Evolutionary conservation across 2,797 vertebrate species (phyloP), one percentile per base, ranked within the genome.

Genomic region (Aeoliscus strigatus): DNA sequence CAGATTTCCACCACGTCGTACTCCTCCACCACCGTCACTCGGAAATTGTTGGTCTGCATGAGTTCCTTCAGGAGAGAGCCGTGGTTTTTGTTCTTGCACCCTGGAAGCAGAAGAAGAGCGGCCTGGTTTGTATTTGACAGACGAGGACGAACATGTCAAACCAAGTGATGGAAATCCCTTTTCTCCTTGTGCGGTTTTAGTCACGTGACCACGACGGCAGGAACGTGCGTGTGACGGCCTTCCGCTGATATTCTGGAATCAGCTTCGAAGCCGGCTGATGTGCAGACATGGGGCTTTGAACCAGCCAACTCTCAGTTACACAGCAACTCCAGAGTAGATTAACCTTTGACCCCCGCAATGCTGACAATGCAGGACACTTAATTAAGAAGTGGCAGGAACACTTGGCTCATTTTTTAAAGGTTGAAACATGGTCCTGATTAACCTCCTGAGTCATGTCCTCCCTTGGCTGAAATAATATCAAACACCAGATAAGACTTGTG

Each of bases 1-100:
- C 96, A 99, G 77, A 99, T 90, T 83, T 99, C 96, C n/a, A 98
- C 96, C 0, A 96, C 94, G 7, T 97, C 92, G 0, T 86, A 86
- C 25, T 99, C 96, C 48, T 89, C 81, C 5, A 99, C 96, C 35
- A 99, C 94, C 0, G 90, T 92, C 40, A 98, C 90, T 1, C 96
- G 81, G 70, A 99, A 99, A 58, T 95, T 93, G 1, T 63, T 84
- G 0, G 94, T 96, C 81, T 99, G 94, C 90, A 99, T 92, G 60
- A 99, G 86, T 13, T 96, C 92, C 75, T 99, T 99, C 64, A 98
- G 84, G 11, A 85, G 81, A 43, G 84, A 81, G 17, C 94, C 93
- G 0, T 94, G 87, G 46, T 82, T 83, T 28, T 34, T 50, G 51
- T 93, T 90, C 84, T 89, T 94, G 78, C 91, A 93, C 29, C 96